Conservation (phyloP, 2,113 vertebrate genomes). For the Neodon shergylaensis region DNA sequence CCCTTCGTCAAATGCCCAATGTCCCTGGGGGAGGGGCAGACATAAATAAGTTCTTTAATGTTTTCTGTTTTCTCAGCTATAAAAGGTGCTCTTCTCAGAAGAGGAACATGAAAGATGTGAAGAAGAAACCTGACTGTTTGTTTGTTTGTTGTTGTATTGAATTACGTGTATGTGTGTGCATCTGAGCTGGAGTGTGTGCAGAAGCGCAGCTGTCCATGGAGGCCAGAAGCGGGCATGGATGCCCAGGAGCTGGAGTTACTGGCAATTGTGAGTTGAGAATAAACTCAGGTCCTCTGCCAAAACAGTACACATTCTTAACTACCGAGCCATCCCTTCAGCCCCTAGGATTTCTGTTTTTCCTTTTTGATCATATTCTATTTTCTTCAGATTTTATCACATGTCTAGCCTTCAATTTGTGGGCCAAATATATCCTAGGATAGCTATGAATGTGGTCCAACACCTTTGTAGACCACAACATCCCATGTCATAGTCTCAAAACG, state of each 20-base stretch:
- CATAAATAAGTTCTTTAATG: neutral
- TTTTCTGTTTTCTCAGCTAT: neutral
- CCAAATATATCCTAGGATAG: neutral
- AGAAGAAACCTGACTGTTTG: neutral
- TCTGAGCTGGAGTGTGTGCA: neutral
- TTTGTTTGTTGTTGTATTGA: neutral
- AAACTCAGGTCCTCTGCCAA: neutral
- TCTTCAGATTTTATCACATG: neutral
- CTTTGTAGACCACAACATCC: neutral
- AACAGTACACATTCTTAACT: neutral
- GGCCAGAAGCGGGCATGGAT: neutral
- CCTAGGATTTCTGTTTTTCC: neutral
- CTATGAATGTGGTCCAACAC: neutral
- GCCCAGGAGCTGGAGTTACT: neutral
- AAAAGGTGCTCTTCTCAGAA: neutral
- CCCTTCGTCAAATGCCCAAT: rapidly evolving
- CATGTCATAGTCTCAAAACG: neutral
- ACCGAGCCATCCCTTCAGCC: neutral
- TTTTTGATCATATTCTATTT: neutral
- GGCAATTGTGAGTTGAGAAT: too few species aligned
- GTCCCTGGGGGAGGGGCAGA: rapidly evolving
- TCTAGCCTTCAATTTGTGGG: neutral
- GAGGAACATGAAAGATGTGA: neutral
- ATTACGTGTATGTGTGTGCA: neutral
- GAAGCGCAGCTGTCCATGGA: neutral